Evolutionary conservation across 2,113 vertebrate species (phyloP).

Genomic region (Capricornis sumatraensis): DNA sequence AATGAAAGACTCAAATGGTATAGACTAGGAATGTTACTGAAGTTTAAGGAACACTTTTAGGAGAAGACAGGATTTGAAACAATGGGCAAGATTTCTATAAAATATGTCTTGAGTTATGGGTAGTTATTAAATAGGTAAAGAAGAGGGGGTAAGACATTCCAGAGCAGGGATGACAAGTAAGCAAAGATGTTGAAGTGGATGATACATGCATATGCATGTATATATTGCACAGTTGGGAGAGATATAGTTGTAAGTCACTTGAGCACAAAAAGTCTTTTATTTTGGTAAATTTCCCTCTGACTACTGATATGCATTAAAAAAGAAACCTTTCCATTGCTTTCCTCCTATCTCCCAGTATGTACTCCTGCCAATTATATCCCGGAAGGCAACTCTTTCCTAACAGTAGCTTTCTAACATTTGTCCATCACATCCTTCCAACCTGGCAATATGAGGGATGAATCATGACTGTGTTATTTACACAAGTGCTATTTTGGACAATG

Average conservation of each 20-base stretch:
- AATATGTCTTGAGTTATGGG: background rate
- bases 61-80: background rate
- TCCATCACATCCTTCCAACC: constrained; percentile 6
- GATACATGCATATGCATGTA: background rate
- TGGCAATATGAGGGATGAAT: constrained; percentile 19
- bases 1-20: background rate
- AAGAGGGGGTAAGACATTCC: background rate
- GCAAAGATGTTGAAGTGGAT: background rate
- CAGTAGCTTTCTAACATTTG: constrained; percentile 17
- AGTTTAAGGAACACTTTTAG: background rate
- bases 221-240: background rate
- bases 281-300: constrained; percentile 26
- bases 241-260: background rate
- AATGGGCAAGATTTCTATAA: constrained; percentile 1
- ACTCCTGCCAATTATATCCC: background rate
- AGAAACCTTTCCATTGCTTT: background rate
- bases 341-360: background rate
- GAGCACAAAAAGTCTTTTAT: background rate
- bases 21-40: background rate
- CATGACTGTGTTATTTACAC: constrained; percentile 14
- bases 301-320: background rate
- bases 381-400: constrained; percentile 43
- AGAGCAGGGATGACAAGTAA: constrained; percentile 24
- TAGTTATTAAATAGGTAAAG: constrained; percentile 6
- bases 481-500: constrained; percentile 39